These are phyloP conservation scores for Drosophila kepulauana DNA, from an alignment of 1,140 invertebrate species.

Conservation along the genomic window DNA sequence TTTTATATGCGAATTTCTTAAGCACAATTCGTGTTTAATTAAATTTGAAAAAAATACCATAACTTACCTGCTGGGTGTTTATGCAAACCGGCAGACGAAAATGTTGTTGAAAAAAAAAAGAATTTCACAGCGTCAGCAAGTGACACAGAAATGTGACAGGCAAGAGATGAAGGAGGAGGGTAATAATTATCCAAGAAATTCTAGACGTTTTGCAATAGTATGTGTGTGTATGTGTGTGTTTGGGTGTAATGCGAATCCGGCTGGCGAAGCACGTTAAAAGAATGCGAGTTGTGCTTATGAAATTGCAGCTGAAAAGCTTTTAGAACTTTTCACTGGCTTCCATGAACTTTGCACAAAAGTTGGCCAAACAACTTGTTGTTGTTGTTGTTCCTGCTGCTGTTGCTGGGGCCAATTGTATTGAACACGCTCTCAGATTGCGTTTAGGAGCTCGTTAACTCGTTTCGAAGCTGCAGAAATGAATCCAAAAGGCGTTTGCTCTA, in stretches of 20 bases:
- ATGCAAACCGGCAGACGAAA: conserved; percentile 59
- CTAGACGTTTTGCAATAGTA: conserved; percentile 33
- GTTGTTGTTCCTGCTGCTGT: conserved; percentile 18
- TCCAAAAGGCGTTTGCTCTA: conserved; percentile 48
- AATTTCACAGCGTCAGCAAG: conserved; percentile 65
- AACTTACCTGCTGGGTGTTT: conserved; percentile 62
- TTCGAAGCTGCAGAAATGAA: conserved; percentile 47
- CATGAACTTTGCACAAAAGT: conserved; percentile 57
- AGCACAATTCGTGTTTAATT: conserved; percentile 24
- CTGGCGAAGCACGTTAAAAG: conserved; percentile 42
- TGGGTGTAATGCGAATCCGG: conserved; percentile 62
- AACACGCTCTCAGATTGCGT: conserved; percentile 35
- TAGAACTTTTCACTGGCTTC: conserved; percentile 36
- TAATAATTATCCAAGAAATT: conserved; percentile 76
- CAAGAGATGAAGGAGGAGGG: conserved; percentile 13
- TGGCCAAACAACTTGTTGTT: conserved; percentile 56
- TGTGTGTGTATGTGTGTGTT: conserved; percentile 12
- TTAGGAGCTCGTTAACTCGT: conserved; percentile 63
- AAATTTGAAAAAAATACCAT: conserved; percentile 1
- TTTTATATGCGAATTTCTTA: conserved; percentile 13
- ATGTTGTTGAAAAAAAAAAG: conserved; percentile 37
- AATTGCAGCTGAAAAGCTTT: conserved; percentile 42
- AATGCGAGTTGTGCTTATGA: conserved; percentile 38
- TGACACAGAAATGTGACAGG: conserved; percentile 39
- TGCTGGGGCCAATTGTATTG: conserved; percentile 32